phyloP scores from a whole-genome alignment of 2,888 invertebrate species.

The Drosophila pseudotalamancana region DNA sequence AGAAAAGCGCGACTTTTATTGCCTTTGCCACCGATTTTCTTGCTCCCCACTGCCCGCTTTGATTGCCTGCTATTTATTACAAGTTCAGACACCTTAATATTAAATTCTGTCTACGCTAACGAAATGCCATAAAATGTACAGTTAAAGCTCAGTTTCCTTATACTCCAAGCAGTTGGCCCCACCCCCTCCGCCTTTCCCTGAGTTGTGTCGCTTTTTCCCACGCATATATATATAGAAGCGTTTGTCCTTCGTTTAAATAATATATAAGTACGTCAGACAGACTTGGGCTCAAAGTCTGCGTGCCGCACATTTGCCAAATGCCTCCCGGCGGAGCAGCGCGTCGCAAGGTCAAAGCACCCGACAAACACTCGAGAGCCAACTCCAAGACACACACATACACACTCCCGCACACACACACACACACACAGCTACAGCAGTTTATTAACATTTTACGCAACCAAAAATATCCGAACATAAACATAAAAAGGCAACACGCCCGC shows the following conservation, averaged over 20 bases:
- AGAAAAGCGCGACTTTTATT: constrained; percentile 36
- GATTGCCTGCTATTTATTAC: constrained; percentile 60
- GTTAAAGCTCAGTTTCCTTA: constrained; percentile 60
- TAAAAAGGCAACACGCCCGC: constrained; percentile 36
- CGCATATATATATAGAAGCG: constrained; percentile 49
- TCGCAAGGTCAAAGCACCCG: constrained; percentile 80
- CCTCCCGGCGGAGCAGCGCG: constrained; percentile 66
- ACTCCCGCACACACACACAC: neutral
- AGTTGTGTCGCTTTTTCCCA: constrained; percentile 59
- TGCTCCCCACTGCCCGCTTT: neutral
- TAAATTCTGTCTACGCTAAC: constrained; percentile 68
- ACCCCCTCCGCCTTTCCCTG: neutral
- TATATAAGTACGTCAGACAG: constrained; percentile 69
- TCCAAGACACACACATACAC: constrained; percentile 22
- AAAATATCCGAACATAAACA: constrained; percentile 54
- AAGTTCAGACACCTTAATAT: constrained; percentile 74
- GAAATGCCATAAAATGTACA: constrained; percentile 70
- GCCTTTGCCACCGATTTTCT: neutral
- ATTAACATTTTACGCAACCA: constrained; percentile 75
- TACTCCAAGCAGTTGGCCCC: neutral
- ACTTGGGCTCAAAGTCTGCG: constrained; percentile 59
- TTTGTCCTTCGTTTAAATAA: constrained; percentile 73
- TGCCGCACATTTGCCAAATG: constrained; percentile 76
- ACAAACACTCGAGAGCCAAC: constrained; percentile 45
- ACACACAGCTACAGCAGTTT: constrained; percentile 52